Percentiles rank a stretch among this genome's conserved stretches.
Conservation (phyloP, 35 echinoderm and acorn worm genomes). For the Apostichopus parvimensis region DNA sequence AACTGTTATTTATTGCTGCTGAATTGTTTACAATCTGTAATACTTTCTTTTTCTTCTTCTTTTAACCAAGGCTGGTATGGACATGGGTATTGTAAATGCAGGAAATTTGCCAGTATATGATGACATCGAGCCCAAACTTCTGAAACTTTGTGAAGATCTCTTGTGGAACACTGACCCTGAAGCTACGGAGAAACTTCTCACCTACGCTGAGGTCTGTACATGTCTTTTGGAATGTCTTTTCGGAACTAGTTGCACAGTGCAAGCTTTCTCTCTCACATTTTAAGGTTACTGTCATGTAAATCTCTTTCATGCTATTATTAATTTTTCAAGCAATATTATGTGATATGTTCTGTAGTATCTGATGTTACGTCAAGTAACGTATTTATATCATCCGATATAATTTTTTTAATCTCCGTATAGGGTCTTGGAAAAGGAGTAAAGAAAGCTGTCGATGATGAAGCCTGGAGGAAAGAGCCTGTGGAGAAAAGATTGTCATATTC, state of each 20-base stretch:
- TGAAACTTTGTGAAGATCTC: conserved; percentile 85
- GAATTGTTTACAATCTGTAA: too few species aligned
- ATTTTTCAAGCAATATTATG: too few species aligned
- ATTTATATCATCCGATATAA: too few species aligned
- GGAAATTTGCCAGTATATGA: conserved; percentile 95
- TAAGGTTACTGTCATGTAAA: too few species aligned
- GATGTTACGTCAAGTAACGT: too few species aligned
- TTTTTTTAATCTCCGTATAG: conserved; percentile 37
- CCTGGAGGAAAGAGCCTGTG: conserved; percentile 78
- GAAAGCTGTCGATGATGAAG: conserved; percentile 79
- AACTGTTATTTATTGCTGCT: too few species aligned
- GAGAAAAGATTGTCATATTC: conserved; percentile 83
- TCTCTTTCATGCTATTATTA: too few species aligned
- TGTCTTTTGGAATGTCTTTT: not conserved
- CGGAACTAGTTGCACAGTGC: not conserved
- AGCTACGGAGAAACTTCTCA: conserved; percentile 86
- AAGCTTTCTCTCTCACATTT: too few species aligned
- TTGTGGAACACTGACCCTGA: conserved; percentile 91
- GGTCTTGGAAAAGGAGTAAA: conserved; percentile 77
- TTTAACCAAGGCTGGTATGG: conserved; percentile 92
- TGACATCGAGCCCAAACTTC: conserved; percentile 89
- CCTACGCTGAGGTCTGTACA: conserved; percentile 80
- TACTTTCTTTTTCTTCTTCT: not conserved
- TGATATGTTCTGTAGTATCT: too few species aligned
- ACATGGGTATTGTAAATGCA: conserved; percentile 99